phyloP scores from a whole-genome alignment of 2,113 vertebrate species.

The Podarcis raffonei region DNA sequence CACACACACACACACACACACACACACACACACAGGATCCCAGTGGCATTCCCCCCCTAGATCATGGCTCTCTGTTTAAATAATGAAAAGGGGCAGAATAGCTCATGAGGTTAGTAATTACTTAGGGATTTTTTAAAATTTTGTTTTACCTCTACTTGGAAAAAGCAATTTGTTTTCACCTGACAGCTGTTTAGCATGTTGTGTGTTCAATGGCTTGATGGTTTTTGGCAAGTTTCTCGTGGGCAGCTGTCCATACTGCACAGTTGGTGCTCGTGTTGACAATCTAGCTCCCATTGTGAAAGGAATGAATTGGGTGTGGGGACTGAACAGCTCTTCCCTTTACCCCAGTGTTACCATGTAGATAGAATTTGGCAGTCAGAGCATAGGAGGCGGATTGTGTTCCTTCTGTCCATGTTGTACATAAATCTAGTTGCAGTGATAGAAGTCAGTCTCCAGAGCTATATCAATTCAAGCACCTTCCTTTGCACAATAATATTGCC shows the following conservation, averaged over 20 bases:
- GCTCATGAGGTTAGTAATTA: not conserved
- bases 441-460: constrained; percentile 23
- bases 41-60: not conserved
- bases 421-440: constrained; percentile 26
- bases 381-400: constrained; percentile 14
- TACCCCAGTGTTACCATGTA: not conserved
- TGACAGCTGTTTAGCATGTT: constrained; percentile 24
- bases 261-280: constrained; percentile 4
- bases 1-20: too few species aligned
- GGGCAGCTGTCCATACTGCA: constrained; percentile 4
- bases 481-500: not conserved
- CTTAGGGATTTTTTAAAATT: not conserved
- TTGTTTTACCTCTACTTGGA: not conserved
- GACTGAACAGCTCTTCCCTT: not conserved
- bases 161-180: not conserved
- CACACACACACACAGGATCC: not conserved
- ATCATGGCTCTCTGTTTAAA: not conserved
- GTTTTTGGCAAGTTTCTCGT: not conserved
- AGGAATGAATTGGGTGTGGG: not conserved
- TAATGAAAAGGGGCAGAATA: not conserved
- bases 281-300: not conserved
- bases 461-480: constrained; percentile 24
- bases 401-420: not conserved
- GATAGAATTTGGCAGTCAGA: constrained; percentile 35
- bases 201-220: accelerated